Evolutionary conservation across 2,888 invertebrate genomes (phyloP).

Genomic region (Heliothis peltigera): DNA sequence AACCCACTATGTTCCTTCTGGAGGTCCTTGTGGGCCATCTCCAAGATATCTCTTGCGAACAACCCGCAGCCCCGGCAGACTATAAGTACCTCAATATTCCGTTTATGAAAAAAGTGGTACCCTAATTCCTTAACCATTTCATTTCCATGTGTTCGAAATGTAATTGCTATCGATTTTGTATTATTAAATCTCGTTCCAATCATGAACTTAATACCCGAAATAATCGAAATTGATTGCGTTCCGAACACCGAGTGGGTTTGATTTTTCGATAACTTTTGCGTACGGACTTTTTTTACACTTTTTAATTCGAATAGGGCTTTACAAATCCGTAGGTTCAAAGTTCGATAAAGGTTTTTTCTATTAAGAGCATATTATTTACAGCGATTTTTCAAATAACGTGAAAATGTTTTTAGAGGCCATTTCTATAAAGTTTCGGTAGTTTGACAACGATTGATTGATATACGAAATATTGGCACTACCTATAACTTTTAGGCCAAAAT

Average conservation of each 20-base stretch:
- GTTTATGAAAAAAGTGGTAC: not conserved
- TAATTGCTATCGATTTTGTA: constrained; percentile 36
- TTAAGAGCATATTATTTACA: not conserved
- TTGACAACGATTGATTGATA: too few species aligned
- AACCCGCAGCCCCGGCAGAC: too few species aligned
- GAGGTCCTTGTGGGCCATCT: too few species aligned
- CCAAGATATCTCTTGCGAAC: too few species aligned
- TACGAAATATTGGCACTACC: too few species aligned
- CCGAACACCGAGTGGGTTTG: constrained; percentile 1
- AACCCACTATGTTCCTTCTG: too few species aligned
- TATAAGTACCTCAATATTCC: not conserved
- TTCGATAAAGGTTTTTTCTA: not conserved
- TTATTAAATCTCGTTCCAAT: constrained; percentile 38
- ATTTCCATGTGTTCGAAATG: constrained; percentile 14
- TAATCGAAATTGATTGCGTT: constrained; percentile 27
- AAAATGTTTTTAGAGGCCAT: too few species aligned
- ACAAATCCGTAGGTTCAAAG: not conserved
- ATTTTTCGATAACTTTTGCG: constrained; percentile 1
- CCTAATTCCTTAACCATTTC: constrained; percentile 13
- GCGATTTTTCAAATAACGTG: not conserved
- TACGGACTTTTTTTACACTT: not conserved
- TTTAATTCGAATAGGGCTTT: not conserved
- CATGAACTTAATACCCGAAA: constrained; percentile 22
- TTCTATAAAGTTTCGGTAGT: too few species aligned
- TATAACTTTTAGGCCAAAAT: too few species aligned